Evolutionary conservation across 2,888 invertebrate genomes (phyloP).

Genomic region (Andrena flavipes): DNA sequence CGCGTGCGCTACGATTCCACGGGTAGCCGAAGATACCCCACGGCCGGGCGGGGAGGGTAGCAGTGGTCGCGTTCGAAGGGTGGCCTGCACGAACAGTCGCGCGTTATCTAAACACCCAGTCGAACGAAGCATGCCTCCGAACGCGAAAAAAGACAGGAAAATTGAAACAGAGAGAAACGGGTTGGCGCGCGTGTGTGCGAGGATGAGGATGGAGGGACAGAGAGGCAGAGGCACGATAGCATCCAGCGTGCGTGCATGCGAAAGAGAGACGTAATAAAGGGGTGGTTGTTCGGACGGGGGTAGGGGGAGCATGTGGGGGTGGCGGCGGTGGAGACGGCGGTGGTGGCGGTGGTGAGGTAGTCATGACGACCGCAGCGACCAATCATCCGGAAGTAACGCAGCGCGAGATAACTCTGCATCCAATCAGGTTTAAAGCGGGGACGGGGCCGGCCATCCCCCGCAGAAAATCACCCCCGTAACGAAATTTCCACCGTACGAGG

Average conservation of each 20-base stretch:
- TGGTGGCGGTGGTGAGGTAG: slow-evolving; percentile 78
- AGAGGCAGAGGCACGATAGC: background rate
- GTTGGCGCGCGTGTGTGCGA: background rate
- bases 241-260: slow-evolving; percentile 3
- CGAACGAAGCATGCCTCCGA: slow-evolving; percentile 38
- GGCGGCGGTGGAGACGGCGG: slow-evolving; percentile 76
- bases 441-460: slow-evolving; percentile 76
- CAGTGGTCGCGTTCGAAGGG: slow-evolving; percentile 36
- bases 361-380: slow-evolving; percentile 85
- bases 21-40: slow-evolving; percentile 30
- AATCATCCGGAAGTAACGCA: slow-evolving; percentile 85
- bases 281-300: slow-evolving; percentile 40
- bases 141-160: slow-evolving; percentile 37
- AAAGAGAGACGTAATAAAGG: slow-evolving; percentile 45
- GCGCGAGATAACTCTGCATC: slow-evolving; percentile 85
- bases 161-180: slow-evolving; percentile 39
- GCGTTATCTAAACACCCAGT: slow-evolving; percentile 71
- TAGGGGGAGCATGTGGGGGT: slow-evolving; percentile 66
- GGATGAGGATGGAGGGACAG: background rate
- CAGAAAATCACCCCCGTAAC: slow-evolving; percentile 77
- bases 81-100: slow-evolving; percentile 12
- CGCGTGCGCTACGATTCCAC: slow-evolving; percentile 31
- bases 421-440: slow-evolving; percentile 84
- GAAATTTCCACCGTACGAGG: slow-evolving; percentile 79
- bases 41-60: background rate